Evolutionary conservation across 1,140 invertebrate genomes (phyloP), one percentile per base, ranked within the genome.

Genomic region (Pemphigus obesinymphae): DNA sequence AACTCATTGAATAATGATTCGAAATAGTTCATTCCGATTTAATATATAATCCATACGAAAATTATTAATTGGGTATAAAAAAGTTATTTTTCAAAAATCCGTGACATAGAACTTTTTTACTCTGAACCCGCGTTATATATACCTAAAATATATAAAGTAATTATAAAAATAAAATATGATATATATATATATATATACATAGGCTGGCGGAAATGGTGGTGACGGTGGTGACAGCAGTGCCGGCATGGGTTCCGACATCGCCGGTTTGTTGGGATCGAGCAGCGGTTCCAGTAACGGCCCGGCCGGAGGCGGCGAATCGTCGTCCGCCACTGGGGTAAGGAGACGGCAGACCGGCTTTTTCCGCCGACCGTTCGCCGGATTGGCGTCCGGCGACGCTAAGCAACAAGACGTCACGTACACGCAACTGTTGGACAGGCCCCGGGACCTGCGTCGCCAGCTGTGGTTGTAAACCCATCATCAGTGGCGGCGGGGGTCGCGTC

Each of bases 281-380:
- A 61, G 53, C 10, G 34, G 53, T 61, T 40, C 50, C 23, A 58
- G 75, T 10, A 50, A 29, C 2, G 75, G 75, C 20, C 29, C 40
- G 0, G 50, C 29, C 2, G 73, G 26, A 34, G 23, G 15, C 8
- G 75, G 75, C 6, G 50, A 13, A 3, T 5, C 55, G 20, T 7
- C 29, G 7, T 37, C 50, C 23, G 31, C 3, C 34, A 26, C 50
- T 10, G n/a, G 31, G 75, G 75, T 78, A 78, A 78, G 50, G 31
- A 76, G 75, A 61, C 50, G 75, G 29, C 75, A 78, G 34, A 61
- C 23, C 7, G 68, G 43, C 26, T 48, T 72, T 29, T 48, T 72
- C 43, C 68, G 43, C 2, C 40, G 40, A 17, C 40, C 68, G 26
- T 72, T 72, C 26, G n/a, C n/a, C n/a, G n/a, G n/a, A n/a, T n/a